Evolutionary conservation across 1,140 invertebrate genomes (phyloP), one percentile per base, ranked within the genome.

Genomic region (Centruroides sculpturatus): DNA sequence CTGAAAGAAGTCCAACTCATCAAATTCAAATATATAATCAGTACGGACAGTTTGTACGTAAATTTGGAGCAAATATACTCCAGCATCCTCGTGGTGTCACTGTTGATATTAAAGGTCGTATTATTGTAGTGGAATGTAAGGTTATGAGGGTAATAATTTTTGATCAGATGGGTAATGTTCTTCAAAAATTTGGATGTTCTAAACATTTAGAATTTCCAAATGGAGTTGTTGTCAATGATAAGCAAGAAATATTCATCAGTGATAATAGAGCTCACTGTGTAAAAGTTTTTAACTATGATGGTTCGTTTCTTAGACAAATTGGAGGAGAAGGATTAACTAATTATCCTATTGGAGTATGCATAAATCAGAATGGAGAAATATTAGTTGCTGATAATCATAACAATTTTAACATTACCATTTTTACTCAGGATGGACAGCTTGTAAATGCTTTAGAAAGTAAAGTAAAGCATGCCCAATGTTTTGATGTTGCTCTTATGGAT

Each of bases 11-110:
- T 55, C 95, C 95, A 0, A 98, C 93, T 0, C 80, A 81, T 66
- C 94, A 98, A 74, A 97, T 98, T 64, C 95, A 99, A 76, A 96
- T 99, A 61, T 99, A 98, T 81, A 98, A 98, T 73, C 94, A 98
- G 73, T 98, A 98, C 72, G 96, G 96, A 4, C 93, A 98, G 73
- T 99, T 98, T 76, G 90, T 98, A 8, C 82, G 96, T 23, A 98
- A 98, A 74, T 99, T 99, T 74, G 96, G 96, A 4, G 95, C 95
- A 7, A 98, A 96, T 70, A 97, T 98, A 58, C 78, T 99, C 48
- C 96, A 98, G 71, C 96, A 99, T 78, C 96, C 96, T 4, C 82
- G 96, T 6, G 96, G 95, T 34, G 86, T 98, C 49, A 94, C 92
- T 4, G 95, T 99, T 5, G 95, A 99, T 75, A 89, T 89, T 70